Evolutionary conservation across 2,113 vertebrate species (phyloP), one percentile per base, ranked within the genome.

Genomic region (Ardeotis arabs): DNA sequence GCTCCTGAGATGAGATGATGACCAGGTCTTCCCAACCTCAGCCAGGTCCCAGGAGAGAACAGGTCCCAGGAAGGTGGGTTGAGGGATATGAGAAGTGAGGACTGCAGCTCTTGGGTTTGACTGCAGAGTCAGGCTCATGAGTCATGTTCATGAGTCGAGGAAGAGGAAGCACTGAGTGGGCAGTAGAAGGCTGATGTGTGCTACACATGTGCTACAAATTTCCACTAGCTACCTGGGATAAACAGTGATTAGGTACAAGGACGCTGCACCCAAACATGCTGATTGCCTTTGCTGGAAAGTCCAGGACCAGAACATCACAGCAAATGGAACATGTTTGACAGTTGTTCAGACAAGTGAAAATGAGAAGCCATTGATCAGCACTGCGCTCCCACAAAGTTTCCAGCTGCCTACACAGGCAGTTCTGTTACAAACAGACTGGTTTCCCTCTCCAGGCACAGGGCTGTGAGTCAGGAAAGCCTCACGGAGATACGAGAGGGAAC

Each of bases 361-460:
- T 55, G 72, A 93, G 49, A 73, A 79, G 70, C 17, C 23, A 75
- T 7, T 41, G 89, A 59, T 89, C 87, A 89, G 62, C 53, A n/a
- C 13, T 0, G 1, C 87, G 69, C 35, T 84, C 80, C 73, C 60
- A 41, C 56, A 31, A 73, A 94, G 49, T 95, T 96, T 95, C 95
- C 94, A 95, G 77, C 81, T 96, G 93, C 94, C 94, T 68, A 96
- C 93, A 87, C 73, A 55, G 29, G 47, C 0, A 0, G 59, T 29
- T 86, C 39, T 89, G 68, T 44, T 28, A 17, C 1, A 91, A 91
- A 94, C 89, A 95, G 37, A 22, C 1, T 67, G 60, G 0, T 80
- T 93, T 92, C 77, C 7, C n/a, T 70, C 45, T 39, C 52, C 33
- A 31, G 49, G 49, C 52, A 60, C 8, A 4, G 59, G 44, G 25